Conservation (phyloP, 2,888 invertebrate genomes). For the Patella pellucida region DNA sequence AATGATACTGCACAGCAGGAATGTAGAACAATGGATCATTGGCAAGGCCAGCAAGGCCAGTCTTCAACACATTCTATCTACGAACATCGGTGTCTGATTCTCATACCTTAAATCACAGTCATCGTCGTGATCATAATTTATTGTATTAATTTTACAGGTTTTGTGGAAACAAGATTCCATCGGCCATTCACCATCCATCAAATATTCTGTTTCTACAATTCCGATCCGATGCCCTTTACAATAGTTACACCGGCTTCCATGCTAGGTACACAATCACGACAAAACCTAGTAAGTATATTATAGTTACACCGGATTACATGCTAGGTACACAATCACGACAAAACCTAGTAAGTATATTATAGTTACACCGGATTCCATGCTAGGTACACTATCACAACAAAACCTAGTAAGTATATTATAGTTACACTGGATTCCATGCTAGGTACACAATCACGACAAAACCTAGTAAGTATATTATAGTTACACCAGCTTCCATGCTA, state of each 20-base stretch:
- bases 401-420: no score
- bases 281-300: not conserved
- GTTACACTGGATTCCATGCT: no score
- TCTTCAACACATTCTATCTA: no score
- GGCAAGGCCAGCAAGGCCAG: no score
- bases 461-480: not conserved
- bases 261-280: constrained; percentile 24
- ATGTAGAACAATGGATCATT: no score
- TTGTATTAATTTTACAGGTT: constrained; percentile 13
- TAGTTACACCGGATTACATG: no score
- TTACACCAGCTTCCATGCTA: not conserved
- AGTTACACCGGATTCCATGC: not conserved
- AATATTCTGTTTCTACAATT: constrained; percentile 29
- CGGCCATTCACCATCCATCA: constrained; percentile 18
- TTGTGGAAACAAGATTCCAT: constrained; percentile 30
- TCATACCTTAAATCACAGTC: no score
- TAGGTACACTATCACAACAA: not conserved
- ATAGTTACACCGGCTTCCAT: constrained; percentile 26
- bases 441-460: no score
- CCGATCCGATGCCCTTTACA: constrained; percentile 30
- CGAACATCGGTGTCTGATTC: no score
- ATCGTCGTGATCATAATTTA: no score
- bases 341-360: not conserved
- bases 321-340: no score
- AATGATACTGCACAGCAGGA: no score